A percentile compares a stretch with the other conserved stretches of the same genome.
phyloP scores from a whole-genome alignment of 2,888 invertebrate species.

The Spatulosminthurus flaviceps region DNA sequence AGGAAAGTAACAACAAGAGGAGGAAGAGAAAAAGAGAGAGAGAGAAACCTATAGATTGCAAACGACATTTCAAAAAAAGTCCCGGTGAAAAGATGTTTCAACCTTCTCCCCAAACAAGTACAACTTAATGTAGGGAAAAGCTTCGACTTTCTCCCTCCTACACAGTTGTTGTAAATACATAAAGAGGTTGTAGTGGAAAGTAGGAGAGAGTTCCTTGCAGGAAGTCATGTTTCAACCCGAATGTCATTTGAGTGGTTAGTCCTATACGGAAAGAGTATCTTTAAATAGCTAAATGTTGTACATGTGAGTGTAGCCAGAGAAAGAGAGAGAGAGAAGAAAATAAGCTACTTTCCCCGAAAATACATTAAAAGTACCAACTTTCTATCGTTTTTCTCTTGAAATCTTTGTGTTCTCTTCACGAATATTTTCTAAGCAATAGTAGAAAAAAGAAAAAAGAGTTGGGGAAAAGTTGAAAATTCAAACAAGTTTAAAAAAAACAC shows the following conservation, averaged over 20 bases:
- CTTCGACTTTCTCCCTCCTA: background rate
- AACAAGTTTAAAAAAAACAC: background rate
- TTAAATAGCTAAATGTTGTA: too few relatives aligned
- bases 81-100: constrained; percentile 38
- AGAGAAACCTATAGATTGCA: background rate
- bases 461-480: background rate
- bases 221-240: constrained; percentile 31
- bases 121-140: constrained; percentile 5
- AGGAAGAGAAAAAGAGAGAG: background rate
- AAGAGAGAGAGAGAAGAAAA: background rate
- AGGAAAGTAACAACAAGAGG: background rate
- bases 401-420: background rate
- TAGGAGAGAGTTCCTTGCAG: constrained; percentile 5
- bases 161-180: background rate
- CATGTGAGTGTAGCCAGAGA: too few relatives aligned
- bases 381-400: background rate
- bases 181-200: background rate
- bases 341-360: too few relatives aligned
- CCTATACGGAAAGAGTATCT: too few relatives aligned
- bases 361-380: background rate
- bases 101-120: constrained; percentile 21
- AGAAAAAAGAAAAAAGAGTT: too few relatives aligned
- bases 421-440: too few relatives aligned
- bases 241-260: constrained; percentile 1
- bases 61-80: constrained; percentile 19